Base-by-base conservation (phyloP, 2,888 invertebrate genomes). In the Archips xylosteana region DNA sequence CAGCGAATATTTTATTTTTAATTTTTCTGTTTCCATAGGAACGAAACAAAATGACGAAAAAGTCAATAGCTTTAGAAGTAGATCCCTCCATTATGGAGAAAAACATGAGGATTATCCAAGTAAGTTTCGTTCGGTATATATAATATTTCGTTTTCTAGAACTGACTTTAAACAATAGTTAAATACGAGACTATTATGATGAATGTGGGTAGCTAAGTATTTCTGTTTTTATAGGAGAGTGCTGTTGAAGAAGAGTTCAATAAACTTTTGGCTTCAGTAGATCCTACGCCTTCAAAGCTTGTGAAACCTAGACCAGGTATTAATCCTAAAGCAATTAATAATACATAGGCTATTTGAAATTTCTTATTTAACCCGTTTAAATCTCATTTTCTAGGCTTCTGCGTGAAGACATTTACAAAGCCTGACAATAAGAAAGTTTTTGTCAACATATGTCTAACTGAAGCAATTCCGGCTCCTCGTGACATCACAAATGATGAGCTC, bases 381-480 rank as follows among this genome's bases (percentile, higher is more conserved):
- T 45, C 39, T 39, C 39, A 39, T 39, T 39, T 88, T 88, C 12
- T 85, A 97, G 98, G 98, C 64, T 95, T 97, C 78, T 98, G 98
- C 85, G 95, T 98, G 0, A 98, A 98, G 92, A 95, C 96, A 4
- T 96, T 94, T 77, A 96, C 96, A 76, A 92, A 95, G 15, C 94
- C 95, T 62, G 95, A 95, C 47, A 95, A 95, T 72, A 96, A 96
- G 75, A 98, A 98, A 89, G 92, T 97, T 42, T 99, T 99, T 87
- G 95, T 98, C 36, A 99, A 99, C 84, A 95, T 98, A 71, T 98
- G 98, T 84, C 95, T 96, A 75, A 97, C 97, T 0, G 96, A 96
- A 77, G 96, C 96, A 60, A 96, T 97, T 78, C 97, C 97, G 10
- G 90, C 96, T 72, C 97, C 97, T 1, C 94, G 95, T 80, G 96